Evolutionary conservation across 2,888 invertebrate genomes (phyloP).

Genomic region (Mystacides longicornis): DNA sequence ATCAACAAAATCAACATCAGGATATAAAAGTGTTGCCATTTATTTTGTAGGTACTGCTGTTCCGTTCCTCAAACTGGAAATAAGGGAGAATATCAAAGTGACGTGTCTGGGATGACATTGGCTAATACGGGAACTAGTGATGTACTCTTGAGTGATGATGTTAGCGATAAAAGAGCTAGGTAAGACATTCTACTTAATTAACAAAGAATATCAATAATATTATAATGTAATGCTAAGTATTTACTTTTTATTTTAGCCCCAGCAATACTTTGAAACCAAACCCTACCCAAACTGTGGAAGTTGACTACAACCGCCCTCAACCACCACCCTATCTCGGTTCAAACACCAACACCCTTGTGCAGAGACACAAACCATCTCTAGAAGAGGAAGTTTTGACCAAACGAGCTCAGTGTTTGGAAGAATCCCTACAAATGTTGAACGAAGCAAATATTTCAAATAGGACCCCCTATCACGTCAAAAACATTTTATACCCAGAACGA

Average conservation of each 20-base stretch:
- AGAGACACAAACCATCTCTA: slow-evolving; percentile 31
- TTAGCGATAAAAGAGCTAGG: slow-evolving; percentile 41
- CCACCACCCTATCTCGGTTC: slow-evolving; percentile 44
- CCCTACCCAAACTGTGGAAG: slow-evolving; percentile 38
- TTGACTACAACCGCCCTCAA: slow-evolving; percentile 44
- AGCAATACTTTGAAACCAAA: slow-evolving; percentile 50
- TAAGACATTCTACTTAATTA: slow-evolving; percentile 23
- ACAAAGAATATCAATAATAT: not conserved
- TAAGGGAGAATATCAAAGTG: slow-evolving; percentile 39
- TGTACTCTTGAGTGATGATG: slow-evolving; percentile 35
- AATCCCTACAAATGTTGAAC: slow-evolving; percentile 42
- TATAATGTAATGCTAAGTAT: not conserved
- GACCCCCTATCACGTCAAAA: slow-evolving; percentile 33
- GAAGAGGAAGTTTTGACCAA: slow-evolving; percentile 25
- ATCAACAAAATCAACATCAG: too few relatives aligned
- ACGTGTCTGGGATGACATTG: slow-evolving; percentile 15
- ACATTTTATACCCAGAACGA: slow-evolving; percentile 25
- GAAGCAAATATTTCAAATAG: slow-evolving; percentile 39
- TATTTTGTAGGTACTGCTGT: slow-evolving; percentile 34
- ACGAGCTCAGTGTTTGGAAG: slow-evolving; percentile 35
- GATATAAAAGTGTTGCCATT: too few relatives aligned
- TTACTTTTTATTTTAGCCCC: slow-evolving; percentile 39
- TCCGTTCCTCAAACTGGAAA: slow-evolving; percentile 33
- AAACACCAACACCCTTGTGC: slow-evolving; percentile 38
- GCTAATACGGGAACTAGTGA: slow-evolving; percentile 36